Percentiles rank a stretch among this genome's conserved stretches.
Evolutionary conservation across 2,888 invertebrate genomes (phyloP).

Genomic region (Chromoteleia sp.): DNA sequence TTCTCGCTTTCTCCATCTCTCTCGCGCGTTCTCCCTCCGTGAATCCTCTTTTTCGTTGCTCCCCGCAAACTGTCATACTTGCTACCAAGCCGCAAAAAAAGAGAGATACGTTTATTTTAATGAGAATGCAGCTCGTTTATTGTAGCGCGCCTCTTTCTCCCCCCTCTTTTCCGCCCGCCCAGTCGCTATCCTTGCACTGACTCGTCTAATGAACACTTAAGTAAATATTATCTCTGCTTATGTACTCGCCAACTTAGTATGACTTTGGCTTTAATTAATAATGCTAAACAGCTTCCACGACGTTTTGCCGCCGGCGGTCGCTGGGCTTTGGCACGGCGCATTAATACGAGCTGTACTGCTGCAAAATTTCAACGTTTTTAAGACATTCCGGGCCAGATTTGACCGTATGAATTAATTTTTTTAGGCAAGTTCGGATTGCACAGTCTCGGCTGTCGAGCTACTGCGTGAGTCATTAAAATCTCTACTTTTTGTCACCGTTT

Average conservation of each 20-base stretch:
- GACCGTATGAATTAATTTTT: not conserved
- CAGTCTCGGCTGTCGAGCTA: not conserved
- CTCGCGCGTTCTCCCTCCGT: not conserved
- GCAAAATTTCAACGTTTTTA: slow-evolving; percentile 27
- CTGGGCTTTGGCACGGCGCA: slow-evolving; percentile 64
- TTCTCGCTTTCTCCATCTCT: slow-evolving; percentile 7
- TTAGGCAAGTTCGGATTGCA: too few species aligned
- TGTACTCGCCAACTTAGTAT: slow-evolving; percentile 83
- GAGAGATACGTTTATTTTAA: slow-evolving; percentile 82
- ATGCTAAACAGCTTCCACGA: slow-evolving; percentile 79
- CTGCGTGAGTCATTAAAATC: slow-evolving; percentile 3
- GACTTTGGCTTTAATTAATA: slow-evolving; percentile 84
- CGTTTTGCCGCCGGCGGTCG: slow-evolving; percentile 65
- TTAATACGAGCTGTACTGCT: slow-evolving; percentile 57
- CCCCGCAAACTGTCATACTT: slow-evolving; percentile 60
- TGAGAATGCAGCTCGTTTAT: slow-evolving; percentile 82
- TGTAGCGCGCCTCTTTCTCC: slow-evolving; percentile 76
- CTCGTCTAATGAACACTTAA: slow-evolving; percentile 83
- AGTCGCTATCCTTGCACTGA: slow-evolving; percentile 71
- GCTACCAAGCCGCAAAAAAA: slow-evolving; percentile 69
- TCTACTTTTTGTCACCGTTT: slow-evolving; percentile 18
- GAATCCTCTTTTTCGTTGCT: slow-evolving; percentile 45
- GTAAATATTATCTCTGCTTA: slow-evolving; percentile 84
- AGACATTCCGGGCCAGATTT: slow-evolving; percentile 32
- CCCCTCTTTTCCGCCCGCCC: slow-evolving; percentile 42